Percentiles rank a stretch among this genome's conserved stretches.
Conservation (phyloP, 2,113 vertebrate genomes). For the Colius striatus region DNA sequence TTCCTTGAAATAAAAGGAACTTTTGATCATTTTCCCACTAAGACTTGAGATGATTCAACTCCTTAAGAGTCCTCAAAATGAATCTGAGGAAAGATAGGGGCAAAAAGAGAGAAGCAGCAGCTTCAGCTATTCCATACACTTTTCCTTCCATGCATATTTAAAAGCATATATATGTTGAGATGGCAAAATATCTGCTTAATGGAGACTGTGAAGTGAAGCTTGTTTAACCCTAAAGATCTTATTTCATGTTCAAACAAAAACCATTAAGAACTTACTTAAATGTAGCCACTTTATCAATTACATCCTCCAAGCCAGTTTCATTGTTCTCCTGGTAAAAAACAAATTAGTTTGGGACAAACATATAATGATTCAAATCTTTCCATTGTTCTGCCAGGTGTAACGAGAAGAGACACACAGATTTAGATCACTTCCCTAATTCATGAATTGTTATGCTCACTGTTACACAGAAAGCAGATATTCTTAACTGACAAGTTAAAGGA, state of each 20-base stretch:
- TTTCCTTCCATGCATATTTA: background rate
- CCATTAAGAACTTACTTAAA: slow-evolving; percentile 88
- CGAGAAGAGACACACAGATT: background rate
- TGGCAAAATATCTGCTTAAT: background rate
- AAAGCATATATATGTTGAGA: background rate
- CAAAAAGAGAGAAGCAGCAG: background rate
- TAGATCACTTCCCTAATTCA: background rate
- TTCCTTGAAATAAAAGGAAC: background rate
- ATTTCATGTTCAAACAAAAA: background rate
- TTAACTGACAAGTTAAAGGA: background rate
- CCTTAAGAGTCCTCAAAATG: background rate
- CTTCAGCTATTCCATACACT: background rate
- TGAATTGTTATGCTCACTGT: background rate
- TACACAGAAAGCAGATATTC: background rate
- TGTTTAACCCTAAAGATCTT: background rate
- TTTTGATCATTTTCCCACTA: background rate
- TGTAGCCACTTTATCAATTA: slow-evolving; percentile 92
- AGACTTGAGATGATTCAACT: background rate
- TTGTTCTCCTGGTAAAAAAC: slow-evolving; percentile 88
- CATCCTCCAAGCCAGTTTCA: slow-evolving; percentile 93
- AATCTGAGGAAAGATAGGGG: background rate
- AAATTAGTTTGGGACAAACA: slow-evolving; percentile 36
- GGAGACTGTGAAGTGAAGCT: background rate
- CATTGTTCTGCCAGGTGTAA: background rate
- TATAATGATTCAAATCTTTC: background rate